Conservation (phyloP, 53 echinoderm and acorn worm species). For the Actinopyga echinites region DNA sequence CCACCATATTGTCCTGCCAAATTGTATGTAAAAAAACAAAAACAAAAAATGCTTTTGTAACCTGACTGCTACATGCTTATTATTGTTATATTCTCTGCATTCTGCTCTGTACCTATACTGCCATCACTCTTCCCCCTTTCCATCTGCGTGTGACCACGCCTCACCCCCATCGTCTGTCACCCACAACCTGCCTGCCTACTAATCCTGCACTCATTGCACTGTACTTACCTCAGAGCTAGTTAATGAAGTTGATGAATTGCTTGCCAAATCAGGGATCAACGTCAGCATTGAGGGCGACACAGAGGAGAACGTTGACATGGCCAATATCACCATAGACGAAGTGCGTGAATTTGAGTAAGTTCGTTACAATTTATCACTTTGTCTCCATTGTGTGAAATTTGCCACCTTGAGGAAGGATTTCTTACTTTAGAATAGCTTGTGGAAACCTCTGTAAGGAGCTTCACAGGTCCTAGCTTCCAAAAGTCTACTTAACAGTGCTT, state of each 20-base stretch:
- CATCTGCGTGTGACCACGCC: conserved; percentile 9
- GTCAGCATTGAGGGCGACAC: conserved; percentile 92
- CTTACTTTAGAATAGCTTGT: too few relatives aligned
- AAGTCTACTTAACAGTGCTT: too few relatives aligned
- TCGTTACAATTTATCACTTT: background rate
- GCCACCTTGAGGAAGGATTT: too few relatives aligned
- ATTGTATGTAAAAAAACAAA: too few relatives aligned
- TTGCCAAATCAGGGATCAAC: conserved; percentile 90
- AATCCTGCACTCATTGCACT: background rate
- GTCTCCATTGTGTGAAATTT: background rate
- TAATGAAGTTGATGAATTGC: conserved; percentile 92
- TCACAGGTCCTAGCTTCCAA: too few relatives aligned
- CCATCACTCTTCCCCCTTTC: background rate
- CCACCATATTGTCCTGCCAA: too few relatives aligned
- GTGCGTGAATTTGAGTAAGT: conserved; percentile 91
- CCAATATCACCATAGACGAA: conserved; percentile 92
- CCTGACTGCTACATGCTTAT: too few relatives aligned
- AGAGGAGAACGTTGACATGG: conserved; percentile 80
- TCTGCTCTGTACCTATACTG: background rate
- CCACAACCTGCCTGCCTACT: conserved; percentile 16
- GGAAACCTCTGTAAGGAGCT: too few relatives aligned
- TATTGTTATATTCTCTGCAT: background rate
- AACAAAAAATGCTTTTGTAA: background rate
- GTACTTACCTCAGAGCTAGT: conserved; percentile 70
- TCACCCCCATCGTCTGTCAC: background rate